phyloP scores from a whole-genome alignment of 2,797 vertebrate species.

The Geotrypetes seraphini region DNA sequence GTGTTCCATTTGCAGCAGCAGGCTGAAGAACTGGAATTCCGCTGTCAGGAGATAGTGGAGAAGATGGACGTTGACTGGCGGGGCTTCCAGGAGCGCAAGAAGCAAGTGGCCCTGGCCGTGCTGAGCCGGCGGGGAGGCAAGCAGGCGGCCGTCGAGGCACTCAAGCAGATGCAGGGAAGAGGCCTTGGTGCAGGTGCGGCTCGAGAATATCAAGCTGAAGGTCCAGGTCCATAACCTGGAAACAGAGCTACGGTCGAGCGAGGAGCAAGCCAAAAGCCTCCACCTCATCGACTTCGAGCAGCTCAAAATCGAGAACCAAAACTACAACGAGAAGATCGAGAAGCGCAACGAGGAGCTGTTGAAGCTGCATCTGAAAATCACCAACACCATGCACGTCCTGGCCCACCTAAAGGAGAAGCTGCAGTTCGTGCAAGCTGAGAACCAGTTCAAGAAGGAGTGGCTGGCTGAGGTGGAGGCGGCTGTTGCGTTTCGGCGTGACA shows the following conservation, averaged over 20 bases:
- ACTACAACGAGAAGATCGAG: slow-evolving; percentile 45
- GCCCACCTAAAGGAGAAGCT: slow-evolving; percentile 66
- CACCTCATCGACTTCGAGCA: slow-evolving; percentile 48
- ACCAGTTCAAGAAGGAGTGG: slow-evolving; percentile 39
- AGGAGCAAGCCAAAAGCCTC: slow-evolving; percentile 28
- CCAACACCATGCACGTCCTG: slow-evolving; percentile 39
- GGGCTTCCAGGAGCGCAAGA: too few relatives aligned
- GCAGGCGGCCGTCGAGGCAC: too few relatives aligned
- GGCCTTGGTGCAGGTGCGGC: slow-evolving; percentile 36
- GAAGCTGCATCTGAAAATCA: too few relatives aligned
- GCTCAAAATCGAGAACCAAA: slow-evolving; percentile 57
- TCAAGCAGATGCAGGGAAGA: slow-evolving; percentile 41
- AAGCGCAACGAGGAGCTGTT: slow-evolving; percentile 46
- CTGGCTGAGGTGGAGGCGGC: too few relatives aligned
- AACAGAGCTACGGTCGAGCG: slow-evolving; percentile 24
- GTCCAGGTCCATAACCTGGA: slow-evolving; percentile 40
- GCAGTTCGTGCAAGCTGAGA: slow-evolving; percentile 43
- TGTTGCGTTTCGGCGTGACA: slow-evolving; percentile 38
- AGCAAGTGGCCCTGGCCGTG: too few relatives aligned
- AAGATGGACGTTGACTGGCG: too few relatives aligned
- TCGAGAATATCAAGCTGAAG: slow-evolving; percentile 55
- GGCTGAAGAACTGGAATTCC: too few relatives aligned
- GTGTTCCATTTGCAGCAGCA: too few relatives aligned
- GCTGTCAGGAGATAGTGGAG: too few relatives aligned
- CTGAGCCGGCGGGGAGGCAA: too few relatives aligned